phyloP scores from a whole-genome alignment of 2,888 invertebrate species.

The Machimus rusticus region DNA sequence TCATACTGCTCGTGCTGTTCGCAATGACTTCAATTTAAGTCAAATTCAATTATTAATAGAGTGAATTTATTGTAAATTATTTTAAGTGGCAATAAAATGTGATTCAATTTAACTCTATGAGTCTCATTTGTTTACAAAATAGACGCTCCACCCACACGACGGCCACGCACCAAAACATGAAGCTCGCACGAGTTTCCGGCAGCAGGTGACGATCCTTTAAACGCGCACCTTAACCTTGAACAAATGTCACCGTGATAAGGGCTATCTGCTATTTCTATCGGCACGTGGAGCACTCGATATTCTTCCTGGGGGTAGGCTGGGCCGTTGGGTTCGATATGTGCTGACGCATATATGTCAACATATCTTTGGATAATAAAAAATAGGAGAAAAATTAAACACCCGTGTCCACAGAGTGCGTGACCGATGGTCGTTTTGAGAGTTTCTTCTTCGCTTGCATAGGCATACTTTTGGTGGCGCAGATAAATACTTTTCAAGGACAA shows the following conservation, averaged over 20 bases:
- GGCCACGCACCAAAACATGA: neutral
- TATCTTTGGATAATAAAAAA: neutral
- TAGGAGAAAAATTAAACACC: neutral
- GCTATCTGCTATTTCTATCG: neutral
- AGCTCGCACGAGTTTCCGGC: neutral
- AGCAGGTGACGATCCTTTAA: neutral
- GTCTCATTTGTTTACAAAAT: neutral
- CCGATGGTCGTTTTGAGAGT: neutral
- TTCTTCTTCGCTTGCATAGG: neutral
- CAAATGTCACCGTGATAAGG: neutral
- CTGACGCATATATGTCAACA: neutral
- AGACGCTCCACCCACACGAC: neutral
- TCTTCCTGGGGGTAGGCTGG: neutral
- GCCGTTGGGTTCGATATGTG: neutral
- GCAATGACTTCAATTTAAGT: constrained; percentile 71
- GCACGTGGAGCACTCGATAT: neutral
- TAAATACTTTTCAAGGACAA: neutral
- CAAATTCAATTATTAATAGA: neutral
- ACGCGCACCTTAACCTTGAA: neutral
- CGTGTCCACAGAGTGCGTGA: neutral
- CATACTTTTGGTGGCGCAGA: neutral
- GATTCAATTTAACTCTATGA: neutral
- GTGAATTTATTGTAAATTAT: neutral
- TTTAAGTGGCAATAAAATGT: neutral
- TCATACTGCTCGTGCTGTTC: constrained; percentile 72